phyloP scores from a whole-genome alignment of 2,888 invertebrate species.

The Teleiodes luculella region DNA sequence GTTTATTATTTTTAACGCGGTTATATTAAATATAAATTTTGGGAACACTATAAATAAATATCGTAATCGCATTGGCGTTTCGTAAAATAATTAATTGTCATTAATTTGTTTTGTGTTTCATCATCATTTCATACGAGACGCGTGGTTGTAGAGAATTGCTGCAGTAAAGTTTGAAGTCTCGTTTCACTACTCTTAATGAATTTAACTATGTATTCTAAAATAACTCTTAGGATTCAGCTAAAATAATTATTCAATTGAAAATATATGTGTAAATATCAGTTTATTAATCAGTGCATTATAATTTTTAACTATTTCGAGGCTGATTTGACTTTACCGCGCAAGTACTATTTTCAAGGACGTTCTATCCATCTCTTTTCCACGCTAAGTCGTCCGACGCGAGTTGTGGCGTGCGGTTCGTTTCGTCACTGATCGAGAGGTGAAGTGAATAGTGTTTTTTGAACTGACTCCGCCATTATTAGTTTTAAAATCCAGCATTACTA shows the following conservation, averaged over 20 bases:
- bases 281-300: neutral
- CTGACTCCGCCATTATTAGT: slow-evolving; percentile 72
- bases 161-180: slow-evolving; percentile 31
- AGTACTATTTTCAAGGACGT: slow-evolving; percentile 59
- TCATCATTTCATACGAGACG: slow-evolving; percentile 30
- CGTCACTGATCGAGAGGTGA: slow-evolving; percentile 63
- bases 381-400: slow-evolving; percentile 46
- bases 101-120: slow-evolving; percentile 27
- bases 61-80: neutral
- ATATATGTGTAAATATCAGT: too few relatives aligned
- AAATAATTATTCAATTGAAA: too few relatives aligned
- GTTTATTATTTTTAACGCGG: neutral
- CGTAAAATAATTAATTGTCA: neutral
- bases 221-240: neutral
- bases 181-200: slow-evolving; percentile 23
- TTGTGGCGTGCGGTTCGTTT: slow-evolving; percentile 56
- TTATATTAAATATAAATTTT: neutral
- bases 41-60: neutral
- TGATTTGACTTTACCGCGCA: slow-evolving; percentile 74
- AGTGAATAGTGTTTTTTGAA: slow-evolving; percentile 63
- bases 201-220: neutral
- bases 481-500: slow-evolving; percentile 49
- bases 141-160: slow-evolving; percentile 35
- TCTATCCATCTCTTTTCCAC: slow-evolving; percentile 53
- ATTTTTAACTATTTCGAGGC: slow-evolving; percentile 25